Base-by-base conservation (phyloP, 2,888 invertebrate genomes). In the Marronus borbonicus region DNA sequence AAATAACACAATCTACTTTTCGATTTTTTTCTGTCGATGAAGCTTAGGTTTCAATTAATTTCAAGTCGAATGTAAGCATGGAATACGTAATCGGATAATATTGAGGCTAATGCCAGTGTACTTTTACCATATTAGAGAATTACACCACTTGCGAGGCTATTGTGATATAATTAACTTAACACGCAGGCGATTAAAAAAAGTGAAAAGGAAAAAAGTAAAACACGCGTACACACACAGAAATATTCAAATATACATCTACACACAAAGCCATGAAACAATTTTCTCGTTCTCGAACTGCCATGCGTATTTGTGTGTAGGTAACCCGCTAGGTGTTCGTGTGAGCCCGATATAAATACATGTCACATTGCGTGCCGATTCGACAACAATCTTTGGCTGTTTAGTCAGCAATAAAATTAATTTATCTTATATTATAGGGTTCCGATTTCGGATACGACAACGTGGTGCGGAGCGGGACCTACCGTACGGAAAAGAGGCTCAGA, bases 341-440 rank as follows among this genome's bases (percentile, higher is more conserved):
- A 78, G 55, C 70, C 76, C 77, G 74, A 80, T 84, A 86, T 86
- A 86, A 87, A 87, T 87, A 86, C 87, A 86, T 85, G 88, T 87
- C 87, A 86, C 85, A 86, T 88, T 87, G 89, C 89, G 88, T 89
- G 89, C 85, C 83, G 80, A 84, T 84, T 84, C 86, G 88, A 87
- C 88, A 88, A 88, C 88, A 87, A 88, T 88, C 88, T 88, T 87
- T 84, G 86, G 85, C 88, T 88, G 88, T 88, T 89, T 88, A 89
- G 88, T 86, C 86, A 87, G 88, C 87, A 88, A 88, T 88, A 88
- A 89, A 89, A 89, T 89, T 89, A 89, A 89, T 89, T 89, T 89
- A 89, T 88, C 88, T 88, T 86, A 84, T 84, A 85, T 85, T 86
- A 85, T 82, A 83, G 72, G 72, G 72, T 72, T 72, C 72, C 72